These are phyloP conservation scores for Anaspis maculata DNA, from an alignment of 2,888 invertebrate species.

Conservation along the genomic window DNA sequence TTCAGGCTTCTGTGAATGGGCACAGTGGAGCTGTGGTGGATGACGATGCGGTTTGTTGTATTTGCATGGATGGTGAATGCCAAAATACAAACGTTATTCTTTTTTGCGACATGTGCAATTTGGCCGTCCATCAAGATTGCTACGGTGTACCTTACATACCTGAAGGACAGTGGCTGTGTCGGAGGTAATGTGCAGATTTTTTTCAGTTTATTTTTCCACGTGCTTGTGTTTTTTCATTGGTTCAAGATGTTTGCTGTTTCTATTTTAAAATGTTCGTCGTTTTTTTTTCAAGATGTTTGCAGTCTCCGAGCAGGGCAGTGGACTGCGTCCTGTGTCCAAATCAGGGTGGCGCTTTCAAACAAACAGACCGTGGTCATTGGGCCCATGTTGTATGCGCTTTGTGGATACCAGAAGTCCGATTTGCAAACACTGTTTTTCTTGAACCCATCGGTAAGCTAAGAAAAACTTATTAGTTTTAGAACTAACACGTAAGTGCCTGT, in stretches of 20 bases:
- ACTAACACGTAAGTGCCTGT: no score
- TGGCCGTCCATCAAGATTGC: conserved; percentile 98
- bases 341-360: conserved; percentile 97
- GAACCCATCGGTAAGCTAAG: conserved; percentile 75
- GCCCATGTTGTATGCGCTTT: conserved; percentile 98
- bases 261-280: not conserved
- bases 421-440: conserved; percentile 95
- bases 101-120: conserved; percentile 99
- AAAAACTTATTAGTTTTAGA: no score
- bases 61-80: conserved; percentile 98
- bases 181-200: conserved; percentile 38
- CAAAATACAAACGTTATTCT: conserved; percentile 97
- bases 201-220: not conserved
- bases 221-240: no score
- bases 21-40: conserved; percentile 74
- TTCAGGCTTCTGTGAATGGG: conserved; percentile 57
- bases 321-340: conserved; percentile 98
- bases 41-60: conserved; percentile 97
- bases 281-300: conserved; percentile 61
- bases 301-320: conserved; percentile 92
- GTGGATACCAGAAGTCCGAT: conserved; percentile 98
- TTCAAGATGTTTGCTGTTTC: not conserved
- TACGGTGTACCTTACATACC: conserved; percentile 71
- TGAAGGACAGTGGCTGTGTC: conserved; percentile 87
- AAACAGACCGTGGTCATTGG: conserved; percentile 93